These are phyloP conservation scores for Lepilemur septentrionalis DNA, from an alignment of 2,797 vertebrate species.

Conservation along the genomic window DNA sequence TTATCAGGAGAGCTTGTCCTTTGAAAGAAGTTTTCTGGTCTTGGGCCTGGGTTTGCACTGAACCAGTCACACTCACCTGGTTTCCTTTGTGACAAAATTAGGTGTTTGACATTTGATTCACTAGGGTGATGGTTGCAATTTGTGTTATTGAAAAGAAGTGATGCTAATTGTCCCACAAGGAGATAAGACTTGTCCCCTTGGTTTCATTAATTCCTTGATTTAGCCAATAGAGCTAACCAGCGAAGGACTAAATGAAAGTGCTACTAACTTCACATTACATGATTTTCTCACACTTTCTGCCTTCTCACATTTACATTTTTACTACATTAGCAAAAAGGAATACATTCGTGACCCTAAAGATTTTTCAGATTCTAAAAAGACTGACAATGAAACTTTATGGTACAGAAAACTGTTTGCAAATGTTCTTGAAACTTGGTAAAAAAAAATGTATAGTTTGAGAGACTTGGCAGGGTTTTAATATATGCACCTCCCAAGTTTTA, in stretches of 20 bases:
- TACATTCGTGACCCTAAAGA: neutral
- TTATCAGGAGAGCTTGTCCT: neutral
- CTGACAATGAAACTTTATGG: neutral
- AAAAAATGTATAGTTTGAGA: constrained; percentile 43
- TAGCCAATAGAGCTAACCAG: neutral
- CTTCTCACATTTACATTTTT: constrained; percentile 28
- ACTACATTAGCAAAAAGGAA: constrained; percentile 22
- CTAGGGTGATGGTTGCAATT: neutral
- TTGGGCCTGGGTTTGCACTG: neutral
- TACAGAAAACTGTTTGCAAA: constrained; percentile 29
- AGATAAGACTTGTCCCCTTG: neutral
- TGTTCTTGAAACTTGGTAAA: constrained; percentile 35
- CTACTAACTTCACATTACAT: neutral
- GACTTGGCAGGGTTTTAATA: constrained; percentile 31
- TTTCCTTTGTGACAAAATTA: constrained; percentile 32
- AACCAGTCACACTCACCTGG: neutral
- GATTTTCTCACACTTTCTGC: neutral
- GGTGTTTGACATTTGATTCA: constrained; percentile 19
- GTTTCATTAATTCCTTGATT: neutral
- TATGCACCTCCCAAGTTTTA: constrained; percentile 49
- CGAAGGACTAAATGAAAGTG: neutral
- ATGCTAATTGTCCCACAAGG: neutral
- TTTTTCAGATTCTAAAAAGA: constrained; percentile 5
- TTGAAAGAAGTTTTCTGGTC: neutral
- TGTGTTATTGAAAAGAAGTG: constrained; percentile 9